Percentiles rank a stretch among this genome's conserved stretches.
phyloP scores from a whole-genome alignment of 2,113 vertebrate genomes.

The Acrocephalus kingi region DNA sequence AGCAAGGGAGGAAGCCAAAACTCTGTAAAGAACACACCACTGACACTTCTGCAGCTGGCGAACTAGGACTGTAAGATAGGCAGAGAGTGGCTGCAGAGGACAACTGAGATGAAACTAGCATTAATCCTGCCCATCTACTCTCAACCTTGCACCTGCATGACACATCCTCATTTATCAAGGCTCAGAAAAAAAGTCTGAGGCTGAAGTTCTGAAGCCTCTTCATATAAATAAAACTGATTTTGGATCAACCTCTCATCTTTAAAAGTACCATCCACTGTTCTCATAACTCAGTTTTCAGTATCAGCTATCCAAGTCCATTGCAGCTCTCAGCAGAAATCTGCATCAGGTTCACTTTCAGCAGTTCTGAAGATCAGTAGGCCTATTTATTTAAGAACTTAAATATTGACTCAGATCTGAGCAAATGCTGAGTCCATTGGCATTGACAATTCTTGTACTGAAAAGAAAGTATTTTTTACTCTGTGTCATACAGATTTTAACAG shows the following conservation, averaged over 20 bases:
- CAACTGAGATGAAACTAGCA: neutral
- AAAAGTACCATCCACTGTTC: neutral
- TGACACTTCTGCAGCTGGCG: neutral
- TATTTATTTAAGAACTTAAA: neutral
- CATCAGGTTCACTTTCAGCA: neutral
- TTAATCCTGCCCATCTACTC: neutral
- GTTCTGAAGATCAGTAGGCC: neutral
- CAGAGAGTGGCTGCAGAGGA: neutral
- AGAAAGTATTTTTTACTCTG: neutral
- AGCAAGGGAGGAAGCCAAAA: neutral
- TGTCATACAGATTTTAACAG: neutral
- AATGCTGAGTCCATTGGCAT: neutral
- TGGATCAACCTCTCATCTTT: neutral
- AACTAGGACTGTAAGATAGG: neutral
- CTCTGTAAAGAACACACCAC: neutral
- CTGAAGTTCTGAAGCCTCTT: neutral
- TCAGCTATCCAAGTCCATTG: neutral
- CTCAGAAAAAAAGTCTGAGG: neutral
- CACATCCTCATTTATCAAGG: neutral
- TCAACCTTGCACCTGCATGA: neutral
- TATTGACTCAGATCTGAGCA: slow-evolving; percentile 1
- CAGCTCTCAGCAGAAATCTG: neutral
- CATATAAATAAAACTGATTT: neutral
- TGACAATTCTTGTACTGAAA: neutral
- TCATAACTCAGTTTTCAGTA: neutral